These are phyloP conservation scores for Alsophila aescularia DNA, from an alignment of 2,888 invertebrate genomes.

Conservation along the genomic window DNA sequence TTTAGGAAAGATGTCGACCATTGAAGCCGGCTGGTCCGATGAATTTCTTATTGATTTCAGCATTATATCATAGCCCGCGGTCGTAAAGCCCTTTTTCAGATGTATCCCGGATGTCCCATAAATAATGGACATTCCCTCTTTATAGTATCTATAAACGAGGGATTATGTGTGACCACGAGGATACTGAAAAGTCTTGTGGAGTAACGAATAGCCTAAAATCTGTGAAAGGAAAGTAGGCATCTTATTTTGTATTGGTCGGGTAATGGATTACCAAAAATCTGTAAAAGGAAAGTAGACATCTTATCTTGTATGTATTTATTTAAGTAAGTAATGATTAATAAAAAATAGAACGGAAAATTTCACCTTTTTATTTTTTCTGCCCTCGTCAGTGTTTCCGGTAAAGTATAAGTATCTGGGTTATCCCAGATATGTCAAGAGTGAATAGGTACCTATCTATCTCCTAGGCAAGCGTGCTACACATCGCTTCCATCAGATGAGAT, in stretches of 20 bases:
- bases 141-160: constrained; percentile 19
- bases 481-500: no score
- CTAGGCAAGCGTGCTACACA: no score
- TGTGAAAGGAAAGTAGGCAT: not conserved
- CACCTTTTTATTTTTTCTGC: no score
- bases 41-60: constrained; percentile 21
- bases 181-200: not conserved
- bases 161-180: constrained; percentile 11
- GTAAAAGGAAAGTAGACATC: no score
- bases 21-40: not conserved
- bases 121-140: constrained; percentile 23
- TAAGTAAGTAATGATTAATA: no score
- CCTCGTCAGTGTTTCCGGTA: no score
- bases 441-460: no score
- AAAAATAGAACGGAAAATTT: no score
- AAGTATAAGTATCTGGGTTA: no score
- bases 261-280: not conserved
- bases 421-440: no score
- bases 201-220: not conserved
- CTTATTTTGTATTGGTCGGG: not conserved
- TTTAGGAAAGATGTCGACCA: not conserved
- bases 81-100: constrained; percentile 22
- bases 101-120: constrained; percentile 20
- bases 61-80: constrained; percentile 15
- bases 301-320: no score